A percentile compares a stretch with the other conserved stretches of the same genome.
These are phyloP conservation scores for Puffinus mauretanicus DNA, from an alignment of 2,113 vertebrate species.

Conservation along the genomic window DNA sequence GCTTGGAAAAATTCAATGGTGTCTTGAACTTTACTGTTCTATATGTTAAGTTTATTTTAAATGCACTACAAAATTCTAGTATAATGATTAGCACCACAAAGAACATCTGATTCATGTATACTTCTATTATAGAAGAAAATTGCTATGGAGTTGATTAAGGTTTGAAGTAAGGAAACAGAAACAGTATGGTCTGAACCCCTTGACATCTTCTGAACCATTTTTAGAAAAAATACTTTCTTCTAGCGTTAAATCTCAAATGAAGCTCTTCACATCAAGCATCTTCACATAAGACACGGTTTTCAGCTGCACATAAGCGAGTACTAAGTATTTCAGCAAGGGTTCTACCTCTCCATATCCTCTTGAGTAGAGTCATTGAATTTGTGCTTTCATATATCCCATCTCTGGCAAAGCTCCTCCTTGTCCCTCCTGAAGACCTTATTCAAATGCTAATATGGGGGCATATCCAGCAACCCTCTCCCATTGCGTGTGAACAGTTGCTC, in stretches of 20 bases:
- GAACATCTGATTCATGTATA: not conserved
- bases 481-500: not conserved
- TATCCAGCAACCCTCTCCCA: not conserved
- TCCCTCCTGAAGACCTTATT: not conserved
- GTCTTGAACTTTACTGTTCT: not conserved
- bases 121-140: not conserved
- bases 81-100: not conserved
- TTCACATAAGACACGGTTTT: not conserved
- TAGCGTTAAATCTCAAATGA: not conserved
- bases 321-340: not conserved
- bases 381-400: not conserved
- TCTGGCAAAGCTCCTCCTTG: not conserved
- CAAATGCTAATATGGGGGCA: not conserved
- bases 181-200: not conserved
- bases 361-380: accelerated
- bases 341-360: not conserved
- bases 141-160: not conserved
- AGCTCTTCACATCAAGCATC: not conserved
- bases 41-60: not conserved
- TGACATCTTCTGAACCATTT: not conserved
- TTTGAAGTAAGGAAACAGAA: not conserved
- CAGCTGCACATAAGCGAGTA: not conserved
- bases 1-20: not conserved
- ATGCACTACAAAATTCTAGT: not conserved
- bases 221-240: not conserved